Evolutionary conservation across 2,888 invertebrate species (phyloP).

Genomic region (Nephrotoma appendiculata): DNA sequence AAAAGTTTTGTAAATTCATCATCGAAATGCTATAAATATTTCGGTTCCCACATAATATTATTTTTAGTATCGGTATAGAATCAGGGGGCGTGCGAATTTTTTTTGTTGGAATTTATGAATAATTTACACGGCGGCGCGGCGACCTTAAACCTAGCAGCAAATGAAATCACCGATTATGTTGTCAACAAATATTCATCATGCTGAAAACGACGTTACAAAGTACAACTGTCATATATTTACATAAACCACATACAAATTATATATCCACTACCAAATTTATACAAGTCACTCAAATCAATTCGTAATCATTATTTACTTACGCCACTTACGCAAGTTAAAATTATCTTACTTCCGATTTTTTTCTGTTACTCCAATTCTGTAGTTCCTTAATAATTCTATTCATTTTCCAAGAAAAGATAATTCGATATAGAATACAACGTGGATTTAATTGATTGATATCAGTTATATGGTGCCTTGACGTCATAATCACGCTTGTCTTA

Average conservation of each 20-base stretch:
- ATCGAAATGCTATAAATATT: no score
- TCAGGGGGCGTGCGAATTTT: no score
- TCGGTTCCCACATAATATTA: no score
- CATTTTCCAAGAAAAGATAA: neutral
- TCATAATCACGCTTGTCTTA: neutral
- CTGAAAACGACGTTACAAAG: no score
- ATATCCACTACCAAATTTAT: neutral
- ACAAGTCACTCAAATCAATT: neutral
- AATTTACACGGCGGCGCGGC: no score
- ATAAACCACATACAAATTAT: neutral
- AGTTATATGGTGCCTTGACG: neutral
- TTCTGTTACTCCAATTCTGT: neutral
- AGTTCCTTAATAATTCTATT: neutral
- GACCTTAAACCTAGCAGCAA: no score
- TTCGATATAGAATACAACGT: neutral
- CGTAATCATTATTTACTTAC: neutral
- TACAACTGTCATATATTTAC: neutral
- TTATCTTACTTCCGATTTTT: neutral
- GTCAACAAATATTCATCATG: no score
- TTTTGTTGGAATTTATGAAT: no score
- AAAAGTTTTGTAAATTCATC: no score
- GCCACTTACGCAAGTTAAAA: neutral
- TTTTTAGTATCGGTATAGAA: no score
- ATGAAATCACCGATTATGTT: no score
- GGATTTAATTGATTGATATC: neutral